phyloP scores from a whole-genome alignment of 2,797 vertebrate genomes.

The Oophaga sylvatica region DNA sequence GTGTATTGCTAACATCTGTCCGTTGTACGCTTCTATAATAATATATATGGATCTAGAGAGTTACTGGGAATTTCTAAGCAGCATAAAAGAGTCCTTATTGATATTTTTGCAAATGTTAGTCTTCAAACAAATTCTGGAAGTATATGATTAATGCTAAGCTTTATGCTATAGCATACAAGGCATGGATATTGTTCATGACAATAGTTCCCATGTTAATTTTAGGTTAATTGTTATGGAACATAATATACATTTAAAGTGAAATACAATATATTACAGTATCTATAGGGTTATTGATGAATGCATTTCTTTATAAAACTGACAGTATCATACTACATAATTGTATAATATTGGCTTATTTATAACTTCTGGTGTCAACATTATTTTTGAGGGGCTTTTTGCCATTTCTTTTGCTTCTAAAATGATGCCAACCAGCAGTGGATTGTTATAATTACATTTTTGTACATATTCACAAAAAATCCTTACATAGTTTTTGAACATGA shows the following conservation, averaged over 20 bases:
- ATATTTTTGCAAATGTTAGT: constrained; percentile 4
- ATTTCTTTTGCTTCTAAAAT: not conserved
- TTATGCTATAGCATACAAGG: not conserved
- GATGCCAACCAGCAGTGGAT: not conserved
- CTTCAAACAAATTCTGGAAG: not conserved
- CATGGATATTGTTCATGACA: not conserved
- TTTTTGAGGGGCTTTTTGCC: not conserved
- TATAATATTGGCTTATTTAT: constrained; percentile 40
- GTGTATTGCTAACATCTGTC: constrained; percentile 1
- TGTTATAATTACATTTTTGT: constrained; percentile 17
- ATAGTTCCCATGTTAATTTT: not conserved
- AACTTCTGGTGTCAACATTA: not conserved
- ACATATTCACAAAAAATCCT: not conserved
- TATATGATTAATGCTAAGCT: not conserved
- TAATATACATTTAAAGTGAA: constrained; percentile 7
- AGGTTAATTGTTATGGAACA: not conserved
- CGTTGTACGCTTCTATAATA: not conserved
- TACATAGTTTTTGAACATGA: not conserved
- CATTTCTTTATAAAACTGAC: constrained; percentile 47
- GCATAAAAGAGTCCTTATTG: not conserved
- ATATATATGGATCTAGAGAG: constrained; percentile 5
- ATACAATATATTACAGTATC: not conserved
- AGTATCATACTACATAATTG: constrained; percentile 19
- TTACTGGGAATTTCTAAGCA: not conserved
- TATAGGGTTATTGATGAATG: not conserved